Percentiles rank a stretch among this genome's conserved stretches.
Evolutionary conservation across 2,797 vertebrate genomes (phyloP).

Genomic region (Poecilia picta): DNA sequence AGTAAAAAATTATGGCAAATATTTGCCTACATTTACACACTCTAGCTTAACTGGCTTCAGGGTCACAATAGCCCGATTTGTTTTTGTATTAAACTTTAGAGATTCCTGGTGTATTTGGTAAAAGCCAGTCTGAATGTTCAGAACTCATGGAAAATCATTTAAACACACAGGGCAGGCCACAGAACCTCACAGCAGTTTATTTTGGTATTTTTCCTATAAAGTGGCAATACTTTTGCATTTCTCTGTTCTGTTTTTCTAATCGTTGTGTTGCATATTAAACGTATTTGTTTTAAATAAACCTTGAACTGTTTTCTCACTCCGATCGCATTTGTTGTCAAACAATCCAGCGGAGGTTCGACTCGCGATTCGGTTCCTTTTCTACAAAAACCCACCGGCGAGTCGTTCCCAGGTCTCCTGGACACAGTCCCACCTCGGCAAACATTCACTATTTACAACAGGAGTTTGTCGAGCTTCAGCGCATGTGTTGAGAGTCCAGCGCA

Average conservation of each 20-base stretch:
- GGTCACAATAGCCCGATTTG: background rate
- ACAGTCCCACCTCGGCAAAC: background rate
- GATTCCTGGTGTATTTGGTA: background rate
- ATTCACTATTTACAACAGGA: slow-evolving; percentile 48
- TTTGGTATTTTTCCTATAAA: slow-evolving; percentile 41
- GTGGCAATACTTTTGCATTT: slow-evolving; percentile 41
- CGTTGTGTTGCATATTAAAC: slow-evolving; percentile 55
- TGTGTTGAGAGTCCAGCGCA: background rate
- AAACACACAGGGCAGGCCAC: background rate
- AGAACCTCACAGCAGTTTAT: slow-evolving; percentile 26
- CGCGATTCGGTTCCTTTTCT: slow-evolving; percentile 4
- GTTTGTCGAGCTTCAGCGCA: background rate
- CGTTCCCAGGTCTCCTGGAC: background rate
- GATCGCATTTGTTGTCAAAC: slow-evolving; percentile 29
- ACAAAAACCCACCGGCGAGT: slow-evolving; percentile 25
- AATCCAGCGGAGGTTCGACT: background rate
- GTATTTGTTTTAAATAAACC: slow-evolving; percentile 71
- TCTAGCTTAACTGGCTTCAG: background rate
- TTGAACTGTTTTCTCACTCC: slow-evolving; percentile 28
- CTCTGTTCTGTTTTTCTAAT: slow-evolving; percentile 56
- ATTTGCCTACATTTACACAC: background rate
- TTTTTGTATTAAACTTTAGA: slow-evolving; percentile 2
- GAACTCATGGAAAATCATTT: background rate
- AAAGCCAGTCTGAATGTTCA: slow-evolving; percentile 16
- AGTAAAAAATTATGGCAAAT: rapidly evolving